phyloP scores from a whole-genome alignment of 2,797 vertebrate species.

The Hemibagrus guttatus region DNA sequence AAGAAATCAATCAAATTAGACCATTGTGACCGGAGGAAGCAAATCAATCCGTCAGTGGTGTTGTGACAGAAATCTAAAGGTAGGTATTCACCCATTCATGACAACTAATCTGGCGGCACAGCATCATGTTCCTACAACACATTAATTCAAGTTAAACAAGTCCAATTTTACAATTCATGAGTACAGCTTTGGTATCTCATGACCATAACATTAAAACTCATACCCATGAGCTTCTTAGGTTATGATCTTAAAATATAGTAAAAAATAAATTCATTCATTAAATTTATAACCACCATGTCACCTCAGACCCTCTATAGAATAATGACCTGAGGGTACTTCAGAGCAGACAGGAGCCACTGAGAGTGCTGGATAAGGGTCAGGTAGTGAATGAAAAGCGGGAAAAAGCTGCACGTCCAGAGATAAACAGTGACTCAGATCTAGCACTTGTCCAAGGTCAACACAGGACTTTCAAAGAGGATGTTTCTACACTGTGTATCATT shows the following conservation, averaged over 20 bases:
- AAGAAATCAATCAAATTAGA: background rate
- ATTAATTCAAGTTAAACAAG: background rate
- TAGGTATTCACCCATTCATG: background rate
- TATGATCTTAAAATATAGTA: background rate
- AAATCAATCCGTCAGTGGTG: background rate
- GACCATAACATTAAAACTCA: background rate
- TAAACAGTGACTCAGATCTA: constrained; percentile 63
- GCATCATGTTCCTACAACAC: background rate
- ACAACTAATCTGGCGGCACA: background rate
- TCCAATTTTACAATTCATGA: background rate
- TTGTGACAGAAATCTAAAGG: background rate
- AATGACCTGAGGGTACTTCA: background rate
- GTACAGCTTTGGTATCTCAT: background rate
- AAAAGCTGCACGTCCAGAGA: constrained; percentile 68
- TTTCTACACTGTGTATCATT: constrained; percentile 48
- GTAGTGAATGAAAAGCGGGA: constrained; percentile 59
- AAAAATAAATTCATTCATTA: background rate
- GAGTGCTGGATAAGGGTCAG: constrained; percentile 70
- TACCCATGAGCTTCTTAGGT: background rate
- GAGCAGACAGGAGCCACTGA: constrained; percentile 35
- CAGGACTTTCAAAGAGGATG: constrained; percentile 53
- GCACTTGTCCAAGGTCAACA: constrained; percentile 70
- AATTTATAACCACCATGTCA: background rate
- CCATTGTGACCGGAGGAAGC: background rate
- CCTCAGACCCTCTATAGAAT: background rate